Evolutionary conservation across 2,888 invertebrate species (phyloP).

Genomic region (Phanerotoma sp.): DNA sequence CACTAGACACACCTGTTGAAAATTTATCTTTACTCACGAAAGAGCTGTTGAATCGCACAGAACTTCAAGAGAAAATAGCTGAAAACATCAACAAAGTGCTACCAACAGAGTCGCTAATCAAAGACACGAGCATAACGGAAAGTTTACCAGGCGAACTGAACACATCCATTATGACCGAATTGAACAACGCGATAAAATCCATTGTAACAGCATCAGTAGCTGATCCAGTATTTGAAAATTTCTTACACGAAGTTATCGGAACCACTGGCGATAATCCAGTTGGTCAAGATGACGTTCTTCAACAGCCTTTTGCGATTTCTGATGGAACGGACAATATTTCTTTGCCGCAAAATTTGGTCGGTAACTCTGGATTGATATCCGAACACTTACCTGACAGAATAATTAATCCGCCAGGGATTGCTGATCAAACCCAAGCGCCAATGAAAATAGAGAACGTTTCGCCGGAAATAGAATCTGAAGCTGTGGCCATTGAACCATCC

Average conservation of each 20-base stretch:
- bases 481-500: background rate
- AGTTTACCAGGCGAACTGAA: conserved; percentile 41
- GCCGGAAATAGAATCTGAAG: conserved; percentile 2
- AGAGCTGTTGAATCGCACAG: conserved; percentile 58
- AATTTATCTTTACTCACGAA: conserved; percentile 56
- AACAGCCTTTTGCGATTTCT: too few species aligned
- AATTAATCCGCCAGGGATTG: too few species aligned
- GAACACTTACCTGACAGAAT: too few species aligned
- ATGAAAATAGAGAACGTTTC: conserved; percentile 39
- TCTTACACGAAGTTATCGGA: conserved; percentile 56
- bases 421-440: too few species aligned
- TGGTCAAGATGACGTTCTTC: too few species aligned
- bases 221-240: conserved; percentile 60
- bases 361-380: too few species aligned
- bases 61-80: conserved; percentile 61
- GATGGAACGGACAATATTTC: too few species aligned
- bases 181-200: conserved; percentile 59
- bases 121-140: conserved; percentile 41
- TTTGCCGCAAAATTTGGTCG: too few species aligned
- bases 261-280: conserved; percentile 36
- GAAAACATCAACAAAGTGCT: conserved; percentile 60
- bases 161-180: conserved; percentile 51
- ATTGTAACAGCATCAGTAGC: conserved; percentile 59
- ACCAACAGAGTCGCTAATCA: conserved; percentile 42
- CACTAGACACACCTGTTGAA: conserved; percentile 48